These are phyloP conservation scores for Melanotaenia pygmaea DNA, from an alignment of 2,797 vertebrate species.

Conservation along the genomic window DNA sequence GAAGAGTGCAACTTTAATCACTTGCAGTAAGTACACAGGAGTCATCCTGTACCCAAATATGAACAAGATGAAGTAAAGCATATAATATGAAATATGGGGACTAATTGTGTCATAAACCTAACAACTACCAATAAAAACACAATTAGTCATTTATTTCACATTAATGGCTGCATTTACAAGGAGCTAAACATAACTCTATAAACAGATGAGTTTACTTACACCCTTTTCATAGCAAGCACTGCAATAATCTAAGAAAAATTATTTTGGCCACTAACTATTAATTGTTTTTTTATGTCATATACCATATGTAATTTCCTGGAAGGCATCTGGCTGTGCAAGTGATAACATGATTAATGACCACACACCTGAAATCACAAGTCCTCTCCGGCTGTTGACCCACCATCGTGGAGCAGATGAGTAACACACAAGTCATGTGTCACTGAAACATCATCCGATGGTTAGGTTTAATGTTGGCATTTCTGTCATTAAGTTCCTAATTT, in stretches of 20 bases:
- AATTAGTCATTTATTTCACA: slow-evolving; percentile 33
- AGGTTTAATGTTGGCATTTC: slow-evolving; percentile 29
- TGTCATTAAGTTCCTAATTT: slow-evolving; percentile 21
- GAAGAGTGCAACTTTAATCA: slow-evolving; percentile 1
- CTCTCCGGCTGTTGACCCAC: slow-evolving; percentile 49
- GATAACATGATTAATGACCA: slow-evolving; percentile 46
- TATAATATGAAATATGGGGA: slow-evolving; percentile 12
- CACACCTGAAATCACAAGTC: slow-evolving; percentile 26
- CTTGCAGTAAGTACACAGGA: slow-evolving; percentile 7
- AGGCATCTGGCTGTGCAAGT: slow-evolving; percentile 48
- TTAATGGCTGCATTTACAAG: slow-evolving; percentile 27
- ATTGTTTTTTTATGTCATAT: slow-evolving; percentile 25
- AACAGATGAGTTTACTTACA: slow-evolving; percentile 25
- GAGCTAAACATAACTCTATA: slow-evolving; percentile 17
- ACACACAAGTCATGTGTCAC: slow-evolving; percentile 32
- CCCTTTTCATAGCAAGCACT: slow-evolving; percentile 10
- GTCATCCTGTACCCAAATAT: not conserved
- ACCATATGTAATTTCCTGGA: slow-evolving; percentile 62
- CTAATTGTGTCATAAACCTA: slow-evolving; percentile 26
- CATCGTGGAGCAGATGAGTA: slow-evolving; percentile 13
- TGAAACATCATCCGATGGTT: slow-evolving; percentile 39
- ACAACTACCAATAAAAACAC: slow-evolving; percentile 21
- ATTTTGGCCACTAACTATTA: slow-evolving; percentile 40
- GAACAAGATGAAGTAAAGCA: slow-evolving; percentile 1
- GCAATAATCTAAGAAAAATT: slow-evolving; percentile 25